Evolutionary conservation across 2,797 vertebrate species (phyloP).

Genomic region (Muraenolepis orangiensis): DNA sequence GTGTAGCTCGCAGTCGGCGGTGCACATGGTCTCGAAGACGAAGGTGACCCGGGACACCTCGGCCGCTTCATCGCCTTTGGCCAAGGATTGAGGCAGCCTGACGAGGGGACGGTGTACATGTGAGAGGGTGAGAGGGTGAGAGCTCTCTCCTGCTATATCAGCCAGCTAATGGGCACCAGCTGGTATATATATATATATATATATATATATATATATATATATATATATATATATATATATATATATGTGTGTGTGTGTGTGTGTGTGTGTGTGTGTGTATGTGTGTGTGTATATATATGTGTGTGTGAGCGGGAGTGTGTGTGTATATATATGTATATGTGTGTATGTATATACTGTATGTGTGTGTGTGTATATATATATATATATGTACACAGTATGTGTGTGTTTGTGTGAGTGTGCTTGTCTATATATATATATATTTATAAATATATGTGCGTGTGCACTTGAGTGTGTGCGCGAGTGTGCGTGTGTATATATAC

Average conservation of each 20-base stretch:
- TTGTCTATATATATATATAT: no score
- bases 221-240: neutral
- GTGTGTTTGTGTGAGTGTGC: neutral
- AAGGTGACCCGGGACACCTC: conserved; percentile 88
- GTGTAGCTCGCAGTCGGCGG: conserved; percentile 81
- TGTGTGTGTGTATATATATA: neutral
- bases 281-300: neutral
- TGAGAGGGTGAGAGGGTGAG: neutral
- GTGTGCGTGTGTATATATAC: neutral
- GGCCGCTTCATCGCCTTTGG: conserved; percentile 70
- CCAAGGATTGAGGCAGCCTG: conserved; percentile 75
- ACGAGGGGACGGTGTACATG: conserved; percentile 1
- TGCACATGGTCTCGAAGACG: conserved; percentile 88
- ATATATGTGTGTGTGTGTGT: neutral
- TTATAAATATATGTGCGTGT: neutral
- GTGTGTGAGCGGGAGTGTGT: neutral
- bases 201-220: neutral
- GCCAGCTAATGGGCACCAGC: neutral
- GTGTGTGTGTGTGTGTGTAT: neutral
- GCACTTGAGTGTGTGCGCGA: neutral
- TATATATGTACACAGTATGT: neutral
- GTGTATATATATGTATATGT: neutral
- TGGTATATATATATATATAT: neutral
- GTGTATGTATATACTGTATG: neutral
- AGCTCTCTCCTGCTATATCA: neutral